These are phyloP conservation scores for Ctenochaetus hawaiiensis DNA, from an alignment of 2,797 vertebrate genomes.

Conservation along the genomic window DNA sequence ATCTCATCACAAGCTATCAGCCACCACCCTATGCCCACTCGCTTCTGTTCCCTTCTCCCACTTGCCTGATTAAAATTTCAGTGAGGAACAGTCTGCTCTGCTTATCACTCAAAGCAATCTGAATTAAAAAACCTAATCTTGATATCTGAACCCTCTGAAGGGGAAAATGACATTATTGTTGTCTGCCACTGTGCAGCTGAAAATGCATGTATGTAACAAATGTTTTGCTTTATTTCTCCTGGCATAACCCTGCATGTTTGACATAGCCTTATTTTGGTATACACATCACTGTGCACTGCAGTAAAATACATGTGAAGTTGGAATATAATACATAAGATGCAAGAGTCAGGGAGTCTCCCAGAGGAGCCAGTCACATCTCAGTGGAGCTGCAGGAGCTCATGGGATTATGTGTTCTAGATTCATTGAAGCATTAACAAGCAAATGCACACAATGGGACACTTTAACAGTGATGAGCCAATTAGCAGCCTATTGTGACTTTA, in stretches of 20 bases:
- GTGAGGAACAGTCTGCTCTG: slow-evolving; percentile 46
- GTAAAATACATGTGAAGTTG: slow-evolving; percentile 26
- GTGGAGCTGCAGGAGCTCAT: slow-evolving; percentile 47
- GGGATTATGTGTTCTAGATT: slow-evolving; percentile 66
- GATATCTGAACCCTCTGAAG: slow-evolving; percentile 26
- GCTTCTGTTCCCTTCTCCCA: slow-evolving; percentile 67
- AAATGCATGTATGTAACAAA: slow-evolving; percentile 1
- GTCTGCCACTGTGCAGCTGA: slow-evolving; percentile 10
- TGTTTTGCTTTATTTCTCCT: slow-evolving; percentile 5
- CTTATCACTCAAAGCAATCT: slow-evolving; percentile 34
- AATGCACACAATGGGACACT: slow-evolving; percentile 53
- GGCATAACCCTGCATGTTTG: slow-evolving; percentile 15
- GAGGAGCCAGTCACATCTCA: slow-evolving; percentile 51
- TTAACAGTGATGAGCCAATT: slow-evolving; percentile 70
- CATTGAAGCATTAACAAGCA: slow-evolving; percentile 49
- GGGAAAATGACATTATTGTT: slow-evolving; percentile 5
- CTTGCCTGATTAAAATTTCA: slow-evolving; percentile 76
- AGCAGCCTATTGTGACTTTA: slow-evolving; percentile 58
- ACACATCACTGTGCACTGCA: slow-evolving; percentile 6
- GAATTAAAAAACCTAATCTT: slow-evolving; percentile 7
- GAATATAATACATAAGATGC: slow-evolving; percentile 25
- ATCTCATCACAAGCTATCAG: slow-evolving; percentile 65
- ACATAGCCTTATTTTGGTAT: slow-evolving; percentile 18
- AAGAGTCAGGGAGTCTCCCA: slow-evolving; percentile 46
- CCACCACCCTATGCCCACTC: slow-evolving; percentile 61